These are phyloP conservation scores for Ephestia elutella DNA, from an alignment of 1,140 invertebrate genomes.

Conservation along the genomic window DNA sequence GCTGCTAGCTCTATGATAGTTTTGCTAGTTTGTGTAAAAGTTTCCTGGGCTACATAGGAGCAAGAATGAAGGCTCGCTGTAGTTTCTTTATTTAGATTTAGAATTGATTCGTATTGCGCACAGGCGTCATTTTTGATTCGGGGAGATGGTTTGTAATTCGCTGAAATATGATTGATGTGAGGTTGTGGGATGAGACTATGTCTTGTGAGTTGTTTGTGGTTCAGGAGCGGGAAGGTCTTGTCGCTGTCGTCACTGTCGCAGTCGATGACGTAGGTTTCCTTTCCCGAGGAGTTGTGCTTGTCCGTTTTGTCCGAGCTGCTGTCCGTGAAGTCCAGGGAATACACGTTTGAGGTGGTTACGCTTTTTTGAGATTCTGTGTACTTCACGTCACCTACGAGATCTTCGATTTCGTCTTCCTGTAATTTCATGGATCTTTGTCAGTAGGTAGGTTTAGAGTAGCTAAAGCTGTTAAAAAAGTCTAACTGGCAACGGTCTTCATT, in stretches of 20 bases:
- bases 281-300: constrained; percentile 53
- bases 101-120: constrained; percentile 14
- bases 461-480: too few species aligned
- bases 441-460: too few species aligned
- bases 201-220: constrained; percentile 23
- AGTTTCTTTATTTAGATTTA: constrained; percentile 24
- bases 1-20: constrained; percentile 57
- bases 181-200: neutral
- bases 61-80: constrained; percentile 25
- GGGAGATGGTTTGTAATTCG: neutral
- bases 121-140: constrained; percentile 11
- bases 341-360: constrained; percentile 49
- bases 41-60: constrained; percentile 43
- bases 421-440: constrained; percentile 6
- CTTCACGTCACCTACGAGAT: constrained; percentile 48
- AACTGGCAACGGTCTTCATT: too few species aligned
- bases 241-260: constrained; percentile 53
- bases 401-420: constrained; percentile 55
- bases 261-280: constrained; percentile 58
- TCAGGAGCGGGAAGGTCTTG: constrained; percentile 26
- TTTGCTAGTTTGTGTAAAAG: constrained; percentile 63
- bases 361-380: constrained; percentile 60
- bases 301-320: constrained; percentile 52
- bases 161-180: constrained; percentile 6
- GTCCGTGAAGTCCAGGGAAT: constrained; percentile 61